phyloP scores from a whole-genome alignment of 2,888 invertebrate genomes.

The Brachycybe producta region DNA sequence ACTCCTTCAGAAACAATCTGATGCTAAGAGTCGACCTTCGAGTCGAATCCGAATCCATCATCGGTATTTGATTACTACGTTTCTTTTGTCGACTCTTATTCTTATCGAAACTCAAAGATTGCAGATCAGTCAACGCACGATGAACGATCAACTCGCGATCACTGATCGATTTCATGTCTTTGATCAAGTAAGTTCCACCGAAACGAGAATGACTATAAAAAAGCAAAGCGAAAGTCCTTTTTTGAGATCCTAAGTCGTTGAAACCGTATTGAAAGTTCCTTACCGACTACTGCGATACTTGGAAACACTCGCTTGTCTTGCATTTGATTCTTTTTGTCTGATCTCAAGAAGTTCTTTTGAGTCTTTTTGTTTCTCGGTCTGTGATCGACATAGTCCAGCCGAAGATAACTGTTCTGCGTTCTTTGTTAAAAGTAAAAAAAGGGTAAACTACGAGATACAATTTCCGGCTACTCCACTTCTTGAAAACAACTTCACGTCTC shows the following conservation, averaged over 20 bases:
- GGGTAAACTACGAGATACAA: not conserved
- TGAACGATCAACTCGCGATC: constrained; percentile 76
- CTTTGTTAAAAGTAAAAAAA: constrained; percentile 23
- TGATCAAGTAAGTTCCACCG: constrained; percentile 82
- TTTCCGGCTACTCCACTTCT: not conserved
- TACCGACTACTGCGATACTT: constrained; percentile 25
- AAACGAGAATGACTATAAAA: constrained; percentile 72
- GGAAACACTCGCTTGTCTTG: constrained; percentile 26
- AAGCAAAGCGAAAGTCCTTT: no score
- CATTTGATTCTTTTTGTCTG: constrained; percentile 49
- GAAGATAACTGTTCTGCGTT: constrained; percentile 32
- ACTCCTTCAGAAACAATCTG: constrained; percentile 78
- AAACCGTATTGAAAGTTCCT: no score
- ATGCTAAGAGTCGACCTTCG: constrained; percentile 79
- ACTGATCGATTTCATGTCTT: constrained; percentile 85
- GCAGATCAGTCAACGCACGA: constrained; percentile 65
- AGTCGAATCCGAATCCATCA: constrained; percentile 49
- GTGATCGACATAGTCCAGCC: constrained; percentile 31
- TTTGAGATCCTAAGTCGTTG: no score
- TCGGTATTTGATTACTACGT: constrained; percentile 62
- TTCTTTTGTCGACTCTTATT: constrained; percentile 54
- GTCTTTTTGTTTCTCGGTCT: constrained; percentile 68
- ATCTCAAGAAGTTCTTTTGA: constrained; percentile 63
- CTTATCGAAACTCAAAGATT: constrained; percentile 61
- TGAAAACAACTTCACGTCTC: no score